Base-by-base conservation (phyloP, 2,797 vertebrate genomes). In the Fistularia commersonii region DNA sequence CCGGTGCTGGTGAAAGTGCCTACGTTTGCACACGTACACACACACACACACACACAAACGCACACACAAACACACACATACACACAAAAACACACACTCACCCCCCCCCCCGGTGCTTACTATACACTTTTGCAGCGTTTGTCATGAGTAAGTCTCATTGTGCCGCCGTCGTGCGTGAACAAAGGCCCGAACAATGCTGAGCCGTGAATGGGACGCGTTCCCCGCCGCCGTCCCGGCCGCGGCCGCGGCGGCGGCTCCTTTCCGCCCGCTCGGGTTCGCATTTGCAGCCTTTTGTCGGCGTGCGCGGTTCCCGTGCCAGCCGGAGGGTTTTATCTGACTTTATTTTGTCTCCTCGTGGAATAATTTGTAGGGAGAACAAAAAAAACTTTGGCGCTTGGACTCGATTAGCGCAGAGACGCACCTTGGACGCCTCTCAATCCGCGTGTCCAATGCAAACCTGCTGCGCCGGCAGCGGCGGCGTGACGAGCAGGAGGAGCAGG, bases 311-410 rank as follows among this genome's bases (percentile, higher is more conserved):
- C 45, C 9, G 40, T 84, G 81, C 77, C 80, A 87, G 80, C 63
- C 83, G 78, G 80, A 74, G 82, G 82, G 81, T 74, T 86, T 77
- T 51, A 66, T 71, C 66, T 64, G 6, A 66, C 59, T 77, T 79
- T 76, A 61, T 80, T 74, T 77, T 84, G 79, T 86, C 32, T 47
- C 73, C 65, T 79, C n/a, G n/a, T 82, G 79, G 80, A 77, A 77
- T 87, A 61, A 78, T 87, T 77, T 81, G 65, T 51, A 78, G 85
- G n/a, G n/a, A n/a, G n/a, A n/a, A n/a, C n/a, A n/a, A n/a, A n/a
- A n/a, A n/a, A n/a, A 84, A 87, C 76, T 83, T 89, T 85, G 76
- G 68, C 74, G 87, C n/a, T 81, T 72, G 81, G 81, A 70, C 82
- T 86, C 75, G 84, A 81, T 87, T 87, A 86, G 72, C 47, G 12